Base-by-base conservation (phyloP, 2,113 vertebrate genomes). In the Regulus satrapa region DNA sequence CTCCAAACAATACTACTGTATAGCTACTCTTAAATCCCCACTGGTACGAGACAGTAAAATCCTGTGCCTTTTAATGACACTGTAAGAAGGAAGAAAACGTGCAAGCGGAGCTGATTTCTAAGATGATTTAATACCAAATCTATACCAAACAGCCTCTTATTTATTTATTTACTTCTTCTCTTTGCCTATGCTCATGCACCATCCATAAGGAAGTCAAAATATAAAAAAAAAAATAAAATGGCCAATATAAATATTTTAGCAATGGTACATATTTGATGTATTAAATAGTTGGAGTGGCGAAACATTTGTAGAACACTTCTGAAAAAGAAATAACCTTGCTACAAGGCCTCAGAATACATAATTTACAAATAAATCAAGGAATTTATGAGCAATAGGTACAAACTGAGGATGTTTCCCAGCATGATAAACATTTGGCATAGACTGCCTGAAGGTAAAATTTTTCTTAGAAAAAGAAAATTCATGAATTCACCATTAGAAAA, bases 361-460 rank as follows among this genome's bases (percentile, higher is more conserved):
- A 96, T 85, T 97, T 63, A 93, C 59, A 96, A 96, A 95, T 83
- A 90, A 95, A 92, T 73, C 59, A 97, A 94, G 82, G 54, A 76
- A 85, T 2, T 1, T 68, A 80, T 75, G 23, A 91, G 95, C 45
- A 94, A 28, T n/a, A 58, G 23, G n/a, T 46, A 67, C 20, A 85
- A 94, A 75, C 26, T 63, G 14, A 59, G 28, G 41, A 67, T 62
- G 52, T 32, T 91, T 74, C 43, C 45, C n/a, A 88, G 74, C 29
- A 92, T 94, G 74, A 92, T 58, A 91, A 94, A 86, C 85, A 95
- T 76, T 67, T 3, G 2, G 52, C 0, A 0, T 12, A 91, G 56
- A 54, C 29, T 79, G 74, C 62, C 77, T 76, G 52, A 74, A 95
- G 55, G 71, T 46, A 10, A 46, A 7, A 45, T 78, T 78, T 32